A percentile compares a stretch with the other conserved stretches of the same genome.
Conservation (phyloP, 2,888 invertebrate genomes). For the Gortyna flavago region DNA sequence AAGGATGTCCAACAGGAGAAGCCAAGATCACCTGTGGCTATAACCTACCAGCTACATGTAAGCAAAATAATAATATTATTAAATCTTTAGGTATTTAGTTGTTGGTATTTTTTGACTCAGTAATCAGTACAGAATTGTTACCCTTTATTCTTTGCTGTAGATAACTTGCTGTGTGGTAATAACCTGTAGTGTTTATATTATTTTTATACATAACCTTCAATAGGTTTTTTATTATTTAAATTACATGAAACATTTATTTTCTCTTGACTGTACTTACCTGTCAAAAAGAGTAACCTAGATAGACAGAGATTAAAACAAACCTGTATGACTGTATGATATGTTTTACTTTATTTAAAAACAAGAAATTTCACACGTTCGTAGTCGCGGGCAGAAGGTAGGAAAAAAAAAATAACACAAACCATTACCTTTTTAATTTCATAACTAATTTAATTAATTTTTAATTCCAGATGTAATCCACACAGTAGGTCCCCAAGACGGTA, state of each 20-base stretch:
- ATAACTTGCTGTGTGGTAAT: neutral
- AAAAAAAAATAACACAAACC: too few species aligned
- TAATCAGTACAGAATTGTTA: conserved; percentile 31
- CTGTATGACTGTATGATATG: too few species aligned
- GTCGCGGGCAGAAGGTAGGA: too few species aligned
- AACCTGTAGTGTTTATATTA: neutral
- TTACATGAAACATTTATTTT: too few species aligned
- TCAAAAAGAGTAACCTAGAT: too few species aligned
- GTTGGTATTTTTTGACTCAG: neutral
- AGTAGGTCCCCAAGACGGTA: conserved; percentile 95
- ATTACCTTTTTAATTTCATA: too few species aligned
- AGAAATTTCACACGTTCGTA: too few species aligned
- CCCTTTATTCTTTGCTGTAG: conserved; percentile 24
- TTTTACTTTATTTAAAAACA: too few species aligned
- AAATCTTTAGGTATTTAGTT: neutral
- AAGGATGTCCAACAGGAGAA: conserved; percentile 94
- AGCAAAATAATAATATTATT: conserved; percentile 71
- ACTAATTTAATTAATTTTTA: neutral
- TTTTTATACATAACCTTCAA: neutral
- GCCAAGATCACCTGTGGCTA: conserved; percentile 96
- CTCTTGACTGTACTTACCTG: too few species aligned
- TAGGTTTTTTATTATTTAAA: neutral
- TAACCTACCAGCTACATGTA: conserved; percentile 95
- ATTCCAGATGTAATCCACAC: conserved; percentile 96
- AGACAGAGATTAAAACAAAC: too few species aligned